Conservation (phyloP, 1,140 invertebrate genomes). For the Bilobella aurantiaca region DNA sequence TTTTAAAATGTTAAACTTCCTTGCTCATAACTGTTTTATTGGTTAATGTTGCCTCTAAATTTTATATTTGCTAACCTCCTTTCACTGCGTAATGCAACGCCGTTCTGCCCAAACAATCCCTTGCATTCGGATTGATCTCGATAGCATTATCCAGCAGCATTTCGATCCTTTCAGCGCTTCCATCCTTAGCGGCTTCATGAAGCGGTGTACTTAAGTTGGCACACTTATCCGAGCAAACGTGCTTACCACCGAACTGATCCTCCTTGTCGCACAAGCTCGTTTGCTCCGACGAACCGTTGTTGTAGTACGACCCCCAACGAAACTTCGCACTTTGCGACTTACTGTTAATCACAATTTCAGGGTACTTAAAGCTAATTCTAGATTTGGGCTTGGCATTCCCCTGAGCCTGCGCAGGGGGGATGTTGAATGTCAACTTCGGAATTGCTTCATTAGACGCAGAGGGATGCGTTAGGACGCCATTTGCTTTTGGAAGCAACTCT, state of each 20-base stretch:
- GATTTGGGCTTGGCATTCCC: not conserved
- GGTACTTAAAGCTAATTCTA: not conserved
- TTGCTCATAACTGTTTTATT: no score
- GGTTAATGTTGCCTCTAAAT: no score
- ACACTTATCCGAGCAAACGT: constrained; percentile 19
- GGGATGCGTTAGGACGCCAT: no score
- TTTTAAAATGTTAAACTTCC: no score
- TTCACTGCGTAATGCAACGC: constrained; percentile 21
- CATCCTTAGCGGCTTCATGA: constrained; percentile 41
- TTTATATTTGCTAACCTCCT: constrained; percentile 10
- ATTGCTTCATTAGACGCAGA: no score
- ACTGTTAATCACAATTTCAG: not conserved
- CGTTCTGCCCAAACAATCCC: constrained; percentile 28
- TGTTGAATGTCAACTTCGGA: no score
- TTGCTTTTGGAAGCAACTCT: no score
- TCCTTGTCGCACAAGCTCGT: not conserved
- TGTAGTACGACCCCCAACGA: not conserved
- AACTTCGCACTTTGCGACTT: not conserved
- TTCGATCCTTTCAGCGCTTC: constrained; percentile 40
- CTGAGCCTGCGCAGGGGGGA: no score
- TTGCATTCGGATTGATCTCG: constrained; percentile 37
- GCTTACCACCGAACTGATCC: not conserved
- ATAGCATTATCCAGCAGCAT: constrained; percentile 41
- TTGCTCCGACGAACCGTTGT: not conserved
- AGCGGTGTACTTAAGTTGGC: constrained; percentile 1